phyloP scores from a whole-genome alignment of 2,888 invertebrate species.

The Matsumyia berberina region DNA sequence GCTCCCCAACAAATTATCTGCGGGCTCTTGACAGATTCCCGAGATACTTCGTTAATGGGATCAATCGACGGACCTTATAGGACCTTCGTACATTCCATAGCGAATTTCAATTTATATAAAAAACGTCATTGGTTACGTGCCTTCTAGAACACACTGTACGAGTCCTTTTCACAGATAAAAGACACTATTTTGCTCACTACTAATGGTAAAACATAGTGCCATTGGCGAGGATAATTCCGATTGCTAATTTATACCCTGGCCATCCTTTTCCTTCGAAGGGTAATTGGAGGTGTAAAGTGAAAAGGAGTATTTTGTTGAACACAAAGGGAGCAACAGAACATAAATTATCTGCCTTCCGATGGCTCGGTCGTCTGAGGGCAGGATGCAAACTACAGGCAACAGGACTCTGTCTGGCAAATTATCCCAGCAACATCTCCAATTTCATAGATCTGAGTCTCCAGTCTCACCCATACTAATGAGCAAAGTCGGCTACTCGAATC shows the following conservation, averaged over 20 bases:
- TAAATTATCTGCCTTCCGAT: neutral
- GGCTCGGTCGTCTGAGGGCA: neutral
- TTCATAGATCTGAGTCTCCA: slow-evolving; percentile 1
- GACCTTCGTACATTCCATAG: no score
- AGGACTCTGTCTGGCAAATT: neutral
- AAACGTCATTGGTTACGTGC: no score
- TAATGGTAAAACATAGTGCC: neutral
- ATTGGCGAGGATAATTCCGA: neutral
- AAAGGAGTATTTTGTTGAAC: neutral
- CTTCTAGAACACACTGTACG: neutral
- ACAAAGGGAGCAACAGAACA: neutral
- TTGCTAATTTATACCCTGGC: neutral
- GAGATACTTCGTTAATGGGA: no score
- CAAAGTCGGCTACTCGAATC: neutral
- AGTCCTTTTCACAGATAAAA: neutral
- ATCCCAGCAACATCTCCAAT: neutral
- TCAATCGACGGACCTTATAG: no score
- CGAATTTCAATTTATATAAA: no score
- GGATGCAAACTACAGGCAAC: neutral
- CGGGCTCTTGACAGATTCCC: no score
- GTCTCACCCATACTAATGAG: neutral
- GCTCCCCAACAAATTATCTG: no score
- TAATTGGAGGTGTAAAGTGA: neutral
- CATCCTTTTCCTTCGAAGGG: neutral
- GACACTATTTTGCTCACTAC: neutral